phyloP scores from a whole-genome alignment of 2,888 invertebrate genomes.

The Tipula lateralis region DNA sequence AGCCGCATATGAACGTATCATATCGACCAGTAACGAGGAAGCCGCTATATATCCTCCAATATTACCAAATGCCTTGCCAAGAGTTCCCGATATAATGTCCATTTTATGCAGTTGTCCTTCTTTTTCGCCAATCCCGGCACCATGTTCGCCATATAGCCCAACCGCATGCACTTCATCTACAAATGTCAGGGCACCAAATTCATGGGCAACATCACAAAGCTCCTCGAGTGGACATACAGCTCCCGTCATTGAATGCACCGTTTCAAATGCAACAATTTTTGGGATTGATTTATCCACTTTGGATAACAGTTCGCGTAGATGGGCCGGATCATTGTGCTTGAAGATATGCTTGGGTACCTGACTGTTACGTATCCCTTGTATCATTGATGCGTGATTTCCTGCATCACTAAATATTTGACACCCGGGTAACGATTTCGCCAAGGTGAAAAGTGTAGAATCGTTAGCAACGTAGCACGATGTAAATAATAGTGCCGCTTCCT shows the following conservation, averaged over 20 bases:
- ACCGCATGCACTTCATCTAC: slow-evolving; percentile 98
- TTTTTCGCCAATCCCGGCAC: slow-evolving; percentile 90
- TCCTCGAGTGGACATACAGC: slow-evolving; percentile 89
- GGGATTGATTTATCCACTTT: slow-evolving; percentile 69
- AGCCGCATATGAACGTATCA: slow-evolving; percentile 90
- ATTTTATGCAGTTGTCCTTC: slow-evolving; percentile 75
- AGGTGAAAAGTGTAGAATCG: slow-evolving; percentile 89
- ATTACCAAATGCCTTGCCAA: slow-evolving; percentile 95
- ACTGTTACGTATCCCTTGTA: slow-evolving; percentile 92
- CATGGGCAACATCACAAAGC: slow-evolving; percentile 85
- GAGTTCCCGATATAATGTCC: slow-evolving; percentile 93
- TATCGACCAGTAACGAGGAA: slow-evolving; percentile 72
- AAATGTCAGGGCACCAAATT: slow-evolving; percentile 89
- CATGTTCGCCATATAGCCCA: slow-evolving; percentile 87
- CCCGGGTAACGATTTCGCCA: slow-evolving; percentile 79
- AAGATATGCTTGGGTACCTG: slow-evolving; percentile 90
- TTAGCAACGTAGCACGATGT: slow-evolving; percentile 97
- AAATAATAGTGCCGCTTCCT: slow-evolving; percentile 86
- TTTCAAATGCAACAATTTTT: slow-evolving; percentile 97
- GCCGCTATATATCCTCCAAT: slow-evolving; percentile 89
- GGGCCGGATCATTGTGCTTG: slow-evolving; percentile 84
- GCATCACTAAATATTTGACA: slow-evolving; percentile 94
- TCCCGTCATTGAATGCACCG: slow-evolving; percentile 98
- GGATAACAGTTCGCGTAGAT: slow-evolving; percentile 71
- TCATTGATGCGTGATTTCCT: slow-evolving; percentile 98